Base-by-base conservation (phyloP, 2,888 invertebrate genomes). In the Amphipoea oculea region DNA sequence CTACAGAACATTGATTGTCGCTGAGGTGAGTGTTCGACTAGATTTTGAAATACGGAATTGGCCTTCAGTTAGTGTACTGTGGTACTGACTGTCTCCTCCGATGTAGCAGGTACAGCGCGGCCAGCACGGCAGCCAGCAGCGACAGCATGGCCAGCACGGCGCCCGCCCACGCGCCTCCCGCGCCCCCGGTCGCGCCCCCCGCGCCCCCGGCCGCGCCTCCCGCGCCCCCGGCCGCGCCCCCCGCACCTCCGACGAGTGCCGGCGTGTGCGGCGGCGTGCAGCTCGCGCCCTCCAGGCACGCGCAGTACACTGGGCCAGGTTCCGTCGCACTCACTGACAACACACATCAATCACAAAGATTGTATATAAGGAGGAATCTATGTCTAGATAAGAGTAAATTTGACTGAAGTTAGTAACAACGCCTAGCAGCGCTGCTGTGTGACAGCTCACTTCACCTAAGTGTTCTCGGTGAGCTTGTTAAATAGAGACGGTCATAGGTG, bases 41-140 rank as follows among this genome's bases (percentile, higher is more conserved):
- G 14, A 36, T 70, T 36, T 11, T 17, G 11, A 54, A 70, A 54
- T 20, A 57, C 11, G 14, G 36, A 54, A 5, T 57, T 11, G 17
- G 17, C 1, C 3, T 40, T n/a, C 23, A 54, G 36, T 54, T 70
- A 70, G 23, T 36, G 36, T 23, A 36, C 36, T 54, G 6, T 6
- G 45, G 48, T 68, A 93, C 96, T 93, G 78, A 97, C 97, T 94
- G 97, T 78, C 95, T 85, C 63, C 95, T 87, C 80, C 95, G 88
- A 72, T 92, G 93, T 80, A 95, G 82, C 82, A 93, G 78, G 86
- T 93, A 93, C 12, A 95, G 89, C 42, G 93, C 94, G 9, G 91
- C 94, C 45, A 93, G 88, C 84, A 94, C 90, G 7, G 92, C 89
- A 6, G 92, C 92, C 20, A 91, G 90, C 82, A 96, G 85, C 83